Evolutionary conservation across 2,888 invertebrate species (phyloP), one percentile per base, ranked within the genome.

Genomic region (Dusona sp.): DNA sequence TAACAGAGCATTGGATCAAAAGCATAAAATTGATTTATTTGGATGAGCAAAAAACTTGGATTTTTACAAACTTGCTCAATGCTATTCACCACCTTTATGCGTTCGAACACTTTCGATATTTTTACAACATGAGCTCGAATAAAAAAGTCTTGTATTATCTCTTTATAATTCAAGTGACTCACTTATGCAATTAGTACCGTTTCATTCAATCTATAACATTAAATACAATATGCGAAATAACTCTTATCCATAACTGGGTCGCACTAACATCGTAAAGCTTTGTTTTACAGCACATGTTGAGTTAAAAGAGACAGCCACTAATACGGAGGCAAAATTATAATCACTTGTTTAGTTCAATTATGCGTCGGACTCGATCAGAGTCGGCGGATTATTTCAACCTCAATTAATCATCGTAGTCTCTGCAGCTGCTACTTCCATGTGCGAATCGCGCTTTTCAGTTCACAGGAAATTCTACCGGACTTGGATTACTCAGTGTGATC

Each of bases 331-430:
- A 54, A 70, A 73, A 25, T 36, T 65, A 42, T 38, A 79, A 79
- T 54, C 45, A 51, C 73, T 67, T 51, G 79, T 64, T 75, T 29
- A 61, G 67, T n/a, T 67, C 82, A 85, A 85, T 82, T 79, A 48
- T 45, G 3, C 61, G 25, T 13, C n/a, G 51, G 64, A 51, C 48
- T 61, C 82, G 29, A 68, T 79, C 74, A 9, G 25, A 73, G 36
- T 54, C 64, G 57, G 72, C 67, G 8, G 38, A 57, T 25, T 72
- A 77, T 54, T 75, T 64, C 29, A 79, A 79, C 64, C 82, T 78
- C 79, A 33, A 82, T 85, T 79, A 68, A 75, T 82, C 73, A 75
- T 67, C 64, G 57, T 70, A 51, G 64, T 82, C 75, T 68, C 79
- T 51, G 42, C 82, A 68, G 82, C 79, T 79, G 78, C 13, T n/a